phyloP scores from a whole-genome alignment of 2,113 vertebrate genomes.

The Dunckerocampus dactyliophorus region DNA sequence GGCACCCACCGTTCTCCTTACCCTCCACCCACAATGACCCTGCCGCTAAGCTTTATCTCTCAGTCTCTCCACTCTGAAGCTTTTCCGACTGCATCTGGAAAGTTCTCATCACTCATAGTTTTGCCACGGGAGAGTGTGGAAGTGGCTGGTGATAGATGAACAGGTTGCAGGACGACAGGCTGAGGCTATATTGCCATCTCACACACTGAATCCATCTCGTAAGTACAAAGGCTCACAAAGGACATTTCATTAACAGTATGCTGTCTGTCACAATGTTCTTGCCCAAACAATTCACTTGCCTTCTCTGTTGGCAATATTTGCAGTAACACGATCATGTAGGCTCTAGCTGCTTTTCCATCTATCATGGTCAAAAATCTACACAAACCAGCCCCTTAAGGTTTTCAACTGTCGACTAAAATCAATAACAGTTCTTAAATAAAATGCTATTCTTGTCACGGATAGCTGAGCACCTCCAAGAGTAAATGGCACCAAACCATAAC shows the following conservation, averaged over 20 bases:
- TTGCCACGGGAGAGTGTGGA: constrained; percentile 14
- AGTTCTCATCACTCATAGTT: constrained; percentile 42
- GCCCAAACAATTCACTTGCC: constrained; percentile 6
- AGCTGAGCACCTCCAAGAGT: constrained; percentile 16
- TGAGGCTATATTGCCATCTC: not conserved
- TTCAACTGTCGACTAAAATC: constrained; percentile 40
- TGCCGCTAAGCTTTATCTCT: constrained; percentile 17
- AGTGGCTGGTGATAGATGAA: constrained; percentile 15
- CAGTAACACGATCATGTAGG: constrained; percentile 7
- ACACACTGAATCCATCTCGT: not conserved
- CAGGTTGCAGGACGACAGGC: not conserved
- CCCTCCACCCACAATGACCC: constrained; percentile 36
- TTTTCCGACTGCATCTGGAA: constrained; percentile 38
- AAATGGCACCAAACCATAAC: constrained; percentile 15
- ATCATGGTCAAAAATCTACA: constrained; percentile 31
- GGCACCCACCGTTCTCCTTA: too few relatives aligned
- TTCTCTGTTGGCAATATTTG: constrained; percentile 29
- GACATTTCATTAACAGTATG: not conserved
- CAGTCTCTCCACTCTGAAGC: constrained; percentile 20
- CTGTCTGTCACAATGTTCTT: not conserved
- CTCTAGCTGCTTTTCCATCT: constrained; percentile 16
- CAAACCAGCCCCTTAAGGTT: constrained; percentile 27
- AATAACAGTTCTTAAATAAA: constrained; percentile 52
- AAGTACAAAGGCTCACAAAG: not conserved
- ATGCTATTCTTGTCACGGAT: constrained; percentile 35